Conservation (phyloP, 2,888 invertebrate species). For the Drosophila paramelanica region DNA sequence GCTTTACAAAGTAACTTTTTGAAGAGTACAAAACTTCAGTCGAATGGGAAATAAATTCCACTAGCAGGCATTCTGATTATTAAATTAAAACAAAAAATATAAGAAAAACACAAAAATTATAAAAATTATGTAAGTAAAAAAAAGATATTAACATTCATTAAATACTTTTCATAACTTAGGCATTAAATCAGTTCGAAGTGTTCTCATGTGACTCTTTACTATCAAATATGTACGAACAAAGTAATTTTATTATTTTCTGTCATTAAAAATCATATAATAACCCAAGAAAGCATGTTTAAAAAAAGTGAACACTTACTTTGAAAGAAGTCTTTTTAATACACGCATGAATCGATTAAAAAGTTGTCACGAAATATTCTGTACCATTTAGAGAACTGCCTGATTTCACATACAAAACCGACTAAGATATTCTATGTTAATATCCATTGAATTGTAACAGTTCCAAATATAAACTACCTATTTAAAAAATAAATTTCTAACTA, state of each 20-base stretch:
- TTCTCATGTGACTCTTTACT: conserved; percentile 22
- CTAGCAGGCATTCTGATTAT: conserved; percentile 48
- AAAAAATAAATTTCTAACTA: conserved; percentile 67
- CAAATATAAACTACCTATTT: conserved; percentile 59
- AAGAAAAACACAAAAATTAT: conserved; percentile 6
- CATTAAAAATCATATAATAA: conserved; percentile 35
- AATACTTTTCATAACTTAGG: conserved; percentile 22
- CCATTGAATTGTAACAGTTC: conserved; percentile 73
- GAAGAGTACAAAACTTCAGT: conserved; percentile 73
- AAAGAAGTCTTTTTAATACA: conserved; percentile 1
- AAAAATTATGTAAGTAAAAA: conserved; percentile 16
- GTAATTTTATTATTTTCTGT: conserved; percentile 6
- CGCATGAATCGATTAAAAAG: not conserved
- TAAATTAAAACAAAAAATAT: conserved; percentile 15
- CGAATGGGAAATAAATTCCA: conserved; percentile 54
- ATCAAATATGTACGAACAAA: conserved; percentile 18
- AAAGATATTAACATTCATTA: conserved; percentile 21
- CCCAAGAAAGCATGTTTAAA: conserved; percentile 42
- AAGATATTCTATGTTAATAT: conserved; percentile 54
- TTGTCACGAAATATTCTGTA: conserved; percentile 2
- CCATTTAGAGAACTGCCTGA: conserved; percentile 33
- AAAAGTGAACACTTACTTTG: not conserved
- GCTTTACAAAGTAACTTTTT: conserved; percentile 65
- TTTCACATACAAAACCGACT: conserved; percentile 44
- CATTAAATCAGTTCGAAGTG: conserved; percentile 16